These are phyloP conservation scores for Xanthia togata DNA, from an alignment of 2,888 invertebrate species.

Conservation along the genomic window DNA sequence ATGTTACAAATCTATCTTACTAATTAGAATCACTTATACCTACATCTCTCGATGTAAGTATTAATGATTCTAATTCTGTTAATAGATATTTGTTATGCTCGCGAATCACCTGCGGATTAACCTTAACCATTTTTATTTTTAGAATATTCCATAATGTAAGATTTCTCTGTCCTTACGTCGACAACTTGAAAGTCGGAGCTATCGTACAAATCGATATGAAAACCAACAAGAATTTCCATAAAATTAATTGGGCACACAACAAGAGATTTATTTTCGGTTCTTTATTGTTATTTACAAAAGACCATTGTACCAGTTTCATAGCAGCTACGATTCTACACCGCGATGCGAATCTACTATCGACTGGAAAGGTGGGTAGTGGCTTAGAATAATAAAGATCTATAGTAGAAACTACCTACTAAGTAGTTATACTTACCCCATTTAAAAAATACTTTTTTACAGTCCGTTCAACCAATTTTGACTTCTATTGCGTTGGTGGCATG, in stretches of 20 bases:
- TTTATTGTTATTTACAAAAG: constrained; percentile 92
- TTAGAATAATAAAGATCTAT: neutral
- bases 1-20: too few relatives aligned
- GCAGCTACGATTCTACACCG: constrained; percentile 92
- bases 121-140: constrained; percentile 57
- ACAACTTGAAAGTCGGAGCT: constrained; percentile 80
- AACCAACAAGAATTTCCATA: constrained; percentile 75
- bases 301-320: constrained; percentile 92
- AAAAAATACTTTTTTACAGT: too few relatives aligned
- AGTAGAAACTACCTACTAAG: too few relatives aligned
- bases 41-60: too few relatives aligned
- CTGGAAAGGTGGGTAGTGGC: constrained; percentile 75
- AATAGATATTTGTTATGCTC: too few relatives aligned
- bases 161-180: constrained; percentile 80
- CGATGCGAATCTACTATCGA: constrained; percentile 76
- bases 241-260: constrained; percentile 81
- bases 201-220: constrained; percentile 76
- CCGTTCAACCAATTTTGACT: too few relatives aligned
- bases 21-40: too few relatives aligned
- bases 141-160: constrained; percentile 84
- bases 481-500: too few relatives aligned
- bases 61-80: too few relatives aligned
- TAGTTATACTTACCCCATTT: too few relatives aligned
- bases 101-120: too few relatives aligned
- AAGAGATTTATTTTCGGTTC: constrained; percentile 93